A percentile compares a stretch with the other conserved stretches of the same genome.
These are phyloP conservation scores for Thyatira batis DNA, from an alignment of 2,888 invertebrate genomes.

Conservation along the genomic window DNA sequence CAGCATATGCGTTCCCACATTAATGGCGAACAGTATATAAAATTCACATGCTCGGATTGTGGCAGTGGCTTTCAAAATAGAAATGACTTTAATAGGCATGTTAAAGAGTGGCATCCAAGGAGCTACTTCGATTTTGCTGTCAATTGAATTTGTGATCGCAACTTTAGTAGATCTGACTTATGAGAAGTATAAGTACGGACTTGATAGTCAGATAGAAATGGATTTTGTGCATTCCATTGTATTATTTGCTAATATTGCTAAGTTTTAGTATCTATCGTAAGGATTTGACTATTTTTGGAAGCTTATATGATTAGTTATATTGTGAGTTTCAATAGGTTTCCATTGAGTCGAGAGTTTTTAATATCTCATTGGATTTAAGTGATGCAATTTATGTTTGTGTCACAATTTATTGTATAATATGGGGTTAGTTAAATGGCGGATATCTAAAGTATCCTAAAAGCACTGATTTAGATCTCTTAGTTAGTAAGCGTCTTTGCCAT, in stretches of 20 bases:
- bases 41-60: constrained; percentile 52
- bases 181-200: too few species aligned
- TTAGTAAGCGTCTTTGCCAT: background rate
- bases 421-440: background rate
- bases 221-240: background rate
- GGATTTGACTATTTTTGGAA: background rate
- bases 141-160: background rate
- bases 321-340: background rate
- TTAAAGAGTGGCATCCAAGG: constrained; percentile 59
- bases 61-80: constrained; percentile 43
- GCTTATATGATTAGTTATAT: background rate
- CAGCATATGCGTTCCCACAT: constrained; percentile 65
- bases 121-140: constrained; percentile 39
- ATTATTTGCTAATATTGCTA: background rate
- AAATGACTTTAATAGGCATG: constrained; percentile 52
- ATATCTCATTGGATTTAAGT: too few species aligned
- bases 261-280: background rate
- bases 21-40: constrained; percentile 33
- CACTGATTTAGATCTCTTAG: background rate
- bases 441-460: background rate
- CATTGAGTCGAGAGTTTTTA: too few species aligned
- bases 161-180: background rate
- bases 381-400: too few species aligned
- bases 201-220: background rate
- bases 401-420: too few species aligned